Base-by-base conservation (phyloP, 2,797 vertebrate species). In the Uromys caudimaculatus region DNA sequence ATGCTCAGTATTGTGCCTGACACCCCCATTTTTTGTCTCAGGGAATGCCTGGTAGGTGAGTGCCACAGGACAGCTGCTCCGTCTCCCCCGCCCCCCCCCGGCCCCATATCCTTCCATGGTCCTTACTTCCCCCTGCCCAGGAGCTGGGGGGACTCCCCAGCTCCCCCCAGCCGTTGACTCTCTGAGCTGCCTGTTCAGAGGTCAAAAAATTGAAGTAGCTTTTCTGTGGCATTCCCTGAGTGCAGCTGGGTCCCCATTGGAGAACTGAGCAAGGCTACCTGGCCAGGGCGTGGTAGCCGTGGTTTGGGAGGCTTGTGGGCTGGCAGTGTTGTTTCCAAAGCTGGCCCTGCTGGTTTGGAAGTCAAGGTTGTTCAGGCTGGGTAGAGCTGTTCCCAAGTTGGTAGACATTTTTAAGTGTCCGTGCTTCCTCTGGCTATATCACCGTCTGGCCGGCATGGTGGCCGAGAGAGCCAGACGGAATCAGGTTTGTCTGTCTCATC, bases 201-300 rank as follows among this genome's bases (percentile, higher is more conserved):
- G 62, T 52, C 86, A 76, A 91, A 75, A 94, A 71, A 85, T 81
- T 77, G 91, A 90, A 93, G 91, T 94, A 62, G 95, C 84, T 96
- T 97, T 95, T 93, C 83, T 0, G 1, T 92, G 96, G 91, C 2
- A 2, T 12, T 1, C 2, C 0, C n/a, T 69, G 50, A 44, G 76
- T 78, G 3, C 50, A 78, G 62, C 82, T 4, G 60, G 85, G 35
- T 47, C 52, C 50, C 2, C 7, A 6, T 81, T 10, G 44, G 44
- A 52, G 41, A 89, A 41, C 62, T 4, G 0, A 82, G 32, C 1
- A 2, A 52, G 85, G 73, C 24, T 9, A 9, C 47, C 75, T 54
- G 29, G 73, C 29, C 41, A 23, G 0, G 60, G 81, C 9, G 35
- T 50, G 50, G 13, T 0, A 1, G 79, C 50, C 58, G 78, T 38